phyloP scores from a whole-genome alignment of 2,888 invertebrate genomes.

The Troides aeacus region DNA sequence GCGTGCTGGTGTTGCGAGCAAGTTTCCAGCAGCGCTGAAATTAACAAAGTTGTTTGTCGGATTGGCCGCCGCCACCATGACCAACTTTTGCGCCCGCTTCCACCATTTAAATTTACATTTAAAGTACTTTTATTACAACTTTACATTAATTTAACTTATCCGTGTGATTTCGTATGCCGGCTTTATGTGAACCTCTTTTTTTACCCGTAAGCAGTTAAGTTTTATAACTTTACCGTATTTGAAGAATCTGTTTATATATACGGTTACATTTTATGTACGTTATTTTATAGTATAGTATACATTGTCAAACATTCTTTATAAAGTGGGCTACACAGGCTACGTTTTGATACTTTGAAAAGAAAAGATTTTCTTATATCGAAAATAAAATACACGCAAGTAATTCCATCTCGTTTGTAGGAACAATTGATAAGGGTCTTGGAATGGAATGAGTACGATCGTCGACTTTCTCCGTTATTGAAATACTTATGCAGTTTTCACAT shows the following conservation, averaged over 20 bases:
- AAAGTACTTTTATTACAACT: conserved; percentile 10
- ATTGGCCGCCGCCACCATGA: conserved; percentile 1
- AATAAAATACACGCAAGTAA: not conserved
- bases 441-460: conserved; percentile 8
- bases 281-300: too few relatives aligned
- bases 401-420: conserved; percentile 3
- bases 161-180: not conserved
- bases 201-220: not conserved
- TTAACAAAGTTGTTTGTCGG: conserved; percentile 26
- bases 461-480: conserved; percentile 6
- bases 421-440: conserved; percentile 17
- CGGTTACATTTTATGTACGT: too few relatives aligned
- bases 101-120: conserved; percentile 23
- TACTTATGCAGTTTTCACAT: conserved; percentile 3
- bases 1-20: conserved; percentile 7
- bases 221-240: too few relatives aligned
- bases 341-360: too few relatives aligned
- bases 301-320: too few relatives aligned
- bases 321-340: too few relatives aligned
- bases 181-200: conserved; percentile 1
- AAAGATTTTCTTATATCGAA: too few relatives aligned
- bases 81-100: not conserved
- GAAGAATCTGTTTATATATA: too few relatives aligned
- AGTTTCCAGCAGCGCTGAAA: conserved; percentile 19
- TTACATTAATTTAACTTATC: conserved; percentile 7